phyloP scores from a whole-genome alignment of 2,888 invertebrate species.

The Rhagonycha fulva region DNA sequence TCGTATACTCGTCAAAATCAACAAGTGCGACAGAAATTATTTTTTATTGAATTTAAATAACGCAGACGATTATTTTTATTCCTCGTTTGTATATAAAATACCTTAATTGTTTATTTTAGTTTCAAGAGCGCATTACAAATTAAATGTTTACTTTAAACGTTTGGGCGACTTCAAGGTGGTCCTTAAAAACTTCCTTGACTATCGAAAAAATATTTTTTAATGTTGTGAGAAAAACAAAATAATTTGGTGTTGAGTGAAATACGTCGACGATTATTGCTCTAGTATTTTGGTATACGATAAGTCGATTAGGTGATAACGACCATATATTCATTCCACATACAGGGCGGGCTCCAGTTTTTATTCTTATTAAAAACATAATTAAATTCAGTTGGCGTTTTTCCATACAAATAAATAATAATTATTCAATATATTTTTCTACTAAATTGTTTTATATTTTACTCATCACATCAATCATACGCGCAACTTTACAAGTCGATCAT shows the following conservation, averaged over 20 bases:
- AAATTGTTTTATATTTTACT: too few species aligned
- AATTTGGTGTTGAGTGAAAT: background rate
- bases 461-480: too few species aligned
- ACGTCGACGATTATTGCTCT: background rate
- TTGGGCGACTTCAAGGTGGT: constrained; percentile 9
- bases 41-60: background rate
- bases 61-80: background rate
- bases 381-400: too few species aligned
- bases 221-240: background rate
- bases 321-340: background rate
- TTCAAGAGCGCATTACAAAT: constrained; percentile 10
- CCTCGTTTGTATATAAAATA: background rate
- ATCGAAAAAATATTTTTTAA: background rate
- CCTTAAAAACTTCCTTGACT: background rate
- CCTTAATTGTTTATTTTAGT: constrained; percentile 17
- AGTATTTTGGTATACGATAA: background rate
- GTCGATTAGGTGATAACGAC: background rate
- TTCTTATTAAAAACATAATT: background rate
- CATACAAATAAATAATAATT: too few species aligned
- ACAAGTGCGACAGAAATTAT: background rate
- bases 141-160: constrained; percentile 9
- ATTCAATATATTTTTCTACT: too few species aligned
- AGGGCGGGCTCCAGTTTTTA: background rate
- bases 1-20: background rate
- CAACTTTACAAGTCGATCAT: too few species aligned